These are phyloP conservation scores for Bhutanitis thaidina DNA, from an alignment of 2,888 invertebrate species.

Conservation along the genomic window DNA sequence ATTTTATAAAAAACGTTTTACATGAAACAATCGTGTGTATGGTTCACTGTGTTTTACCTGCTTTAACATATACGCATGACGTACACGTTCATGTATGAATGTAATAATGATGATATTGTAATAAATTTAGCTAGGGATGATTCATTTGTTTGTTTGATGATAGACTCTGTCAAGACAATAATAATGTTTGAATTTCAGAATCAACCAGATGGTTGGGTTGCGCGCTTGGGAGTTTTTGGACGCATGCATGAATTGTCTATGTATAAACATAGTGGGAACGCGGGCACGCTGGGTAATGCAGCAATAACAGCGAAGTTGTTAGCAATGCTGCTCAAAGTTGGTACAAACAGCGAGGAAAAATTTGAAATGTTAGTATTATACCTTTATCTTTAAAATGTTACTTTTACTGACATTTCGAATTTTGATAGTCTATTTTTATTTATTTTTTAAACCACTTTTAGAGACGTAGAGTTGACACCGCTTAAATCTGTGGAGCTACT, in stretches of 20 bases:
- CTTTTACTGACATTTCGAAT: no score
- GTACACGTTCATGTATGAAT: no score
- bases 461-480: slow-evolving; percentile 55
- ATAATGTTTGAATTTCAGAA: slow-evolving; percentile 39
- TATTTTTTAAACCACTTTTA: slow-evolving; percentile 28
- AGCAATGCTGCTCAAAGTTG: slow-evolving; percentile 54
- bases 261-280: slow-evolving; percentile 49
- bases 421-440: no score
- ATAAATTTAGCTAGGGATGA: no score
- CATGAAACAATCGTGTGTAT: no score
- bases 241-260: slow-evolving; percentile 55
- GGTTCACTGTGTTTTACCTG: no score
- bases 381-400: no score
- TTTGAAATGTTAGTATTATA: slow-evolving; percentile 55
- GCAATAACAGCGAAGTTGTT: slow-evolving; percentile 59
- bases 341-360: slow-evolving; percentile 46
- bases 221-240: slow-evolving; percentile 65
- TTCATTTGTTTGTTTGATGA: no score
- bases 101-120: no score
- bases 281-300: slow-evolving; percentile 46
- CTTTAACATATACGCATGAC: no score
- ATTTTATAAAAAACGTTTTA: no score
- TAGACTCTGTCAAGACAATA: no score
- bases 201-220: slow-evolving; percentile 65
- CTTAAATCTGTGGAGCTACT: slow-evolving; percentile 46